Conservation (phyloP, 2,888 invertebrate species). For the Mechanitis mazaeus region DNA sequence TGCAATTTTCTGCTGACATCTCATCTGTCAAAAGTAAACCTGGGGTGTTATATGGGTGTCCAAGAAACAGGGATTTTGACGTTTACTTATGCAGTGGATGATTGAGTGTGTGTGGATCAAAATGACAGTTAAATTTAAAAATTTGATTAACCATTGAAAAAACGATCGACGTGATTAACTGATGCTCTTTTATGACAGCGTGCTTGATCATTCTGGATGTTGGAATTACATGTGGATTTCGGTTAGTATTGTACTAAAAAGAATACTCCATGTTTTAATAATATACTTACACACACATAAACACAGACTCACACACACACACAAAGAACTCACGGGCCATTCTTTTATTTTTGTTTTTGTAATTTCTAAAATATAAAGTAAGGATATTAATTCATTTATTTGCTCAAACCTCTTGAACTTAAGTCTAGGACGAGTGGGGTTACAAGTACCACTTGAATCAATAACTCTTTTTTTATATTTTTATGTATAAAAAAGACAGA, state of each 20-base stretch:
- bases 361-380: too few relatives aligned
- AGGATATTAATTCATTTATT: too few relatives aligned
- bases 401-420: too few relatives aligned
- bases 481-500: too few relatives aligned
- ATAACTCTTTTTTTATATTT: too few relatives aligned
- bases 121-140: constrained; percentile 29
- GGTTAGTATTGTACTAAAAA: background rate
- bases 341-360: too few relatives aligned
- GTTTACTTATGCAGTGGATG: constrained; percentile 30
- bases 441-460: too few relatives aligned
- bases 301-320: too few relatives aligned
- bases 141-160: constrained; percentile 25
- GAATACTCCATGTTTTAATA: too few relatives aligned
- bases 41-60: constrained; percentile 53
- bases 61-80: constrained; percentile 38
- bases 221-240: background rate
- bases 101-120: constrained; percentile 28
- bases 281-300: too few relatives aligned
- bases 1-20: constrained; percentile 45
- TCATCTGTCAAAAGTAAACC: constrained; percentile 57
- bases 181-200: constrained; percentile 6
- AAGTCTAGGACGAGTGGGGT: too few relatives aligned
- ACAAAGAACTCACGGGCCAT: too few relatives aligned
- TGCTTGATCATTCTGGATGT: constrained; percentile 12
- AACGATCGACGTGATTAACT: constrained; percentile 7